Percentiles rank a stretch among this genome's conserved stretches.
Conservation (phyloP, 2,888 invertebrate species). For the Drosophila subsilvestris region DNA sequence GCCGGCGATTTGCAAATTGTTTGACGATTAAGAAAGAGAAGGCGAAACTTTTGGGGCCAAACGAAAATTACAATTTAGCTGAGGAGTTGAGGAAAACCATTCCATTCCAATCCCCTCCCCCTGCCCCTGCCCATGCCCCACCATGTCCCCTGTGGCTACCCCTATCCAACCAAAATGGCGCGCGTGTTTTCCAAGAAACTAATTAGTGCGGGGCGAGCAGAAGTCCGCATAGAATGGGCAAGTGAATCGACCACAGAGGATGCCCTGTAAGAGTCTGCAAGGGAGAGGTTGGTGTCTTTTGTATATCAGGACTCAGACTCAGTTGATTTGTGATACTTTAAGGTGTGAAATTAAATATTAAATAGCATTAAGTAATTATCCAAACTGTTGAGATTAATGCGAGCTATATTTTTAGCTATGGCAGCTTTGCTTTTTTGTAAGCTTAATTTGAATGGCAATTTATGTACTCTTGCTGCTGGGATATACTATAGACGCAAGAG, state of each 20-base stretch:
- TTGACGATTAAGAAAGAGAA: conserved; percentile 80
- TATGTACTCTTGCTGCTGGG: too few species aligned
- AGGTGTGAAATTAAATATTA: too few species aligned
- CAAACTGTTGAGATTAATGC: too few species aligned
- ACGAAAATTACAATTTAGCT: conserved; percentile 49
- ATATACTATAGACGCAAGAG: too few species aligned
- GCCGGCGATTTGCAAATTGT: conserved; percentile 68
- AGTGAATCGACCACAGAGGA: neutral
- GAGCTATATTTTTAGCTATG: too few species aligned
- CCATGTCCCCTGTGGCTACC: neutral
- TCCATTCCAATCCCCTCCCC: neutral
- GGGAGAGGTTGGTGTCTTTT: too few species aligned
- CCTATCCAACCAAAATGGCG: conserved; percentile 59
- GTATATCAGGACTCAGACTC: too few species aligned
- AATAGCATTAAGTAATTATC: too few species aligned
- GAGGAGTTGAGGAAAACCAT: conserved; percentile 34
- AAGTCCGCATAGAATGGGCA: too few species aligned
- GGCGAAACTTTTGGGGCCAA: conserved; percentile 47
- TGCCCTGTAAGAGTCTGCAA: neutral
- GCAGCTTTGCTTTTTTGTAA: too few species aligned
- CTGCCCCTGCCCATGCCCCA: neutral
- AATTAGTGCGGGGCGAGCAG: conserved; percentile 65
- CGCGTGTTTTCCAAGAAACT: conserved; percentile 76
- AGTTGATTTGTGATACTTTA: too few species aligned
- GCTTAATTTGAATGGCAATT: too few species aligned